These are phyloP conservation scores for Xenopus tropicalis DNA, from an alignment of 2,113 vertebrate species.

Conservation along the genomic window UCB_Xtro_10.0 CM004444.2:83367501-83368000, in stretches of 20 bases:
- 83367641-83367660: constrained; percentile 18
- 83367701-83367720: constrained; percentile 22
- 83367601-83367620: constrained; percentile 37
- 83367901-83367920: too few relatives aligned
- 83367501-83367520: constrained; percentile 24
- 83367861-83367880: too few relatives aligned
- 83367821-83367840: neutral
- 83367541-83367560: constrained; percentile 26
- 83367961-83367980: neutral
- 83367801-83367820: neutral
- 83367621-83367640: constrained; percentile 30
- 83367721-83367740: constrained; percentile 18
- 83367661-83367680: constrained; percentile 11
- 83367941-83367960: too few relatives aligned
- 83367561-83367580: constrained; percentile 41
- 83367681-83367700: constrained; percentile 25
- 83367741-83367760: constrained; percentile 14
- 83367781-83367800: neutral
- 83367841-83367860: too few relatives aligned
- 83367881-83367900: too few relatives aligned
- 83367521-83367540: constrained; percentile 4
- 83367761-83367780: neutral
- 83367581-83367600: constrained; percentile 38
- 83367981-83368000: neutral
- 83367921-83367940: too few relatives aligned